Percentiles rank a stretch among this genome's conserved stretches.
phyloP scores from a whole-genome alignment of 2,888 invertebrate species.

The Caenorhabditis doughertyi region DNA sequence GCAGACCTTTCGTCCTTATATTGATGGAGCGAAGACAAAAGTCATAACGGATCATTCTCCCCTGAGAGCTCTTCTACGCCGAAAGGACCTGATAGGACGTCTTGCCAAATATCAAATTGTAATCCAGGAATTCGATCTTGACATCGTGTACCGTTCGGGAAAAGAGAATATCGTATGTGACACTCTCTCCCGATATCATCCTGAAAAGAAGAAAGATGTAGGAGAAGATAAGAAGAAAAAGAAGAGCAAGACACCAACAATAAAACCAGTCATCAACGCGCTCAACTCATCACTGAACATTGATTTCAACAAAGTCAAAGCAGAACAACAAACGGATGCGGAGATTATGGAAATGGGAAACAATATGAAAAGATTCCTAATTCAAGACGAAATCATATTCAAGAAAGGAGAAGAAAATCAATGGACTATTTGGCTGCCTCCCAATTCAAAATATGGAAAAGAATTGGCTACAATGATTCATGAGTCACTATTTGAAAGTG shows the following conservation, averaged over 20 bases:
- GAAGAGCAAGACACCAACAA: too few species aligned
- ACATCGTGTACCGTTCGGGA: constrained; percentile 51
- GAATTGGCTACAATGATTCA: background rate
- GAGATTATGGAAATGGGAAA: background rate
- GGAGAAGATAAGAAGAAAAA: too few species aligned
- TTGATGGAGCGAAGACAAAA: constrained; percentile 26
- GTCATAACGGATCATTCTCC: constrained; percentile 58
- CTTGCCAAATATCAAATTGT: constrained; percentile 34
- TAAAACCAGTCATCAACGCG: too few species aligned
- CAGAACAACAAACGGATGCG: background rate
- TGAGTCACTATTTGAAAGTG: constrained; percentile 3
- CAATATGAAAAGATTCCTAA: background rate
- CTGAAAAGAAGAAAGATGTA: too few species aligned
- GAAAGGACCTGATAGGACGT: constrained; percentile 33
- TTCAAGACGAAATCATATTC: background rate
- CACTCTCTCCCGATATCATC: constrained; percentile 9
- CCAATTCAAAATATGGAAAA: constrained; percentile 2
- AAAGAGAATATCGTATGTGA: constrained; percentile 39
- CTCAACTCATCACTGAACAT: background rate
- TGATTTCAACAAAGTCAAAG: background rate
- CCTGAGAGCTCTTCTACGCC: constrained; percentile 28
- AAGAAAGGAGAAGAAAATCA: background rate
- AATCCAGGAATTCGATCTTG: constrained; percentile 25
- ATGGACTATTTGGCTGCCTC: background rate
- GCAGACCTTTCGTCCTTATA: constrained; percentile 52